Base-by-base conservation (phyloP, 2,113 vertebrate species). In the Cynopterus brachyotis region DNA sequence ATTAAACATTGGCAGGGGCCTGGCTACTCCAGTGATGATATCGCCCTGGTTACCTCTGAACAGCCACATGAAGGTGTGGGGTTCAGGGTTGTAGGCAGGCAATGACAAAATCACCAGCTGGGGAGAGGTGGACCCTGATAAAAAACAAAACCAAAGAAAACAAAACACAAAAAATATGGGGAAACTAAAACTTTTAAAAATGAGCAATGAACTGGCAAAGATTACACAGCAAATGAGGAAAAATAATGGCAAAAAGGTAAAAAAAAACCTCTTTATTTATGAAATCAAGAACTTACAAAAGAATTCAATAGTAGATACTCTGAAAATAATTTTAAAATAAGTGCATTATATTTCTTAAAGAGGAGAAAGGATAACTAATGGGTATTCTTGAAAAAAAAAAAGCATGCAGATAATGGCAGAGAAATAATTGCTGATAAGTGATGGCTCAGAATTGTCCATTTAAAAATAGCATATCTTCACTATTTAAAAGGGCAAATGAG, bases 31-130 rank as follows among this genome's bases (percentile, higher is more conserved):
- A 80, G 9, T 6, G 10, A 26, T 35, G 9, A 32, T 37, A 16
- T 47, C 7, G 55, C 64, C 59, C 2, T 55, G 12, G 2, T 93
- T 79, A 79, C 20, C n/a, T 62, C 57, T 47, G 7, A 72, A 47
- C 8, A 42, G n/a, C 13, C 62, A 3, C 9, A 17, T 20, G 0
- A 37, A 72, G 28, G 6, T 59, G 30, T n/a, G 6, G 22, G 19
- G 6, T 16, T 10, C 17, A 50, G 35, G 28, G 0, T 0, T 67
- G 40, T 7, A 28, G 10, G 10, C 2, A 42, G 26, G 2, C 8
- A 85, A 55, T 12, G 16, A 28, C 9, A 57, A 67, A 79, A 89
- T 81, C 37, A 30, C 15, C 17, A 11, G 2, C 2, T 84, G 12
- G 4, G 20, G 53, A 89, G 8, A 84, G 9, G 20, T 9, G 10